phyloP scores from a whole-genome alignment of 2,888 invertebrate genomes.

The Drosophila picticornis region DNA sequence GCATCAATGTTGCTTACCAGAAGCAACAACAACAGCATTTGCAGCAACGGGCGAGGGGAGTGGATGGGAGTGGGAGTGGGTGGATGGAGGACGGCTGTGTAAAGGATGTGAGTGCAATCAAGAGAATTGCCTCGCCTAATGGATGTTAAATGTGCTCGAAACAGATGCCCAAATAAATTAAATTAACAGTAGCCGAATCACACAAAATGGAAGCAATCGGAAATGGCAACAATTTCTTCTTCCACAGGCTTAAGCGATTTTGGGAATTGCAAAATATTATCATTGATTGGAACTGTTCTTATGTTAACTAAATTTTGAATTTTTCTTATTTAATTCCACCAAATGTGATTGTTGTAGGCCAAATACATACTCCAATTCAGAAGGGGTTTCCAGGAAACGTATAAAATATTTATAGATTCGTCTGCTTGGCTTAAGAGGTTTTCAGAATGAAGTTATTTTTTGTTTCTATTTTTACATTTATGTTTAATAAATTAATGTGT shows the following conservation, averaged over 20 bases:
- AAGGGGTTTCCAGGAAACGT: background rate
- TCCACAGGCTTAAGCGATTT: background rate
- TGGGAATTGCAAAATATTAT: background rate
- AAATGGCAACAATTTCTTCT: constrained; percentile 6
- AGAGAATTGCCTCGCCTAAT: constrained; percentile 81
- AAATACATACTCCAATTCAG: too few relatives aligned
- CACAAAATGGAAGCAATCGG: constrained; percentile 16
- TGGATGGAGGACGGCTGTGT: constrained; percentile 15
- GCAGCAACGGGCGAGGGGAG: background rate
- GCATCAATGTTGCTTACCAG: constrained; percentile 61
- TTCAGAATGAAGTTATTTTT: background rate
- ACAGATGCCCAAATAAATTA: constrained; percentile 83
- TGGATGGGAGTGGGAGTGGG: background rate
- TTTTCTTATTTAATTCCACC: too few relatives aligned
- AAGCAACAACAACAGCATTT: constrained; percentile 1
- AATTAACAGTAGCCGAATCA: constrained; percentile 59
- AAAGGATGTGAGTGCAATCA: constrained; percentile 75
- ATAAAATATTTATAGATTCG: background rate
- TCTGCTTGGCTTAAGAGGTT: background rate
- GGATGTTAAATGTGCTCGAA: constrained; percentile 83
- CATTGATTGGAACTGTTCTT: background rate
- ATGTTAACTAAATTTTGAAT: background rate
- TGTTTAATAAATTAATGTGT: background rate
- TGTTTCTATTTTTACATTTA: background rate
- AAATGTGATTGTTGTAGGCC: background rate